Conservation (phyloP, 2,797 vertebrate genomes). For the Denticeps clupeoides region DNA sequence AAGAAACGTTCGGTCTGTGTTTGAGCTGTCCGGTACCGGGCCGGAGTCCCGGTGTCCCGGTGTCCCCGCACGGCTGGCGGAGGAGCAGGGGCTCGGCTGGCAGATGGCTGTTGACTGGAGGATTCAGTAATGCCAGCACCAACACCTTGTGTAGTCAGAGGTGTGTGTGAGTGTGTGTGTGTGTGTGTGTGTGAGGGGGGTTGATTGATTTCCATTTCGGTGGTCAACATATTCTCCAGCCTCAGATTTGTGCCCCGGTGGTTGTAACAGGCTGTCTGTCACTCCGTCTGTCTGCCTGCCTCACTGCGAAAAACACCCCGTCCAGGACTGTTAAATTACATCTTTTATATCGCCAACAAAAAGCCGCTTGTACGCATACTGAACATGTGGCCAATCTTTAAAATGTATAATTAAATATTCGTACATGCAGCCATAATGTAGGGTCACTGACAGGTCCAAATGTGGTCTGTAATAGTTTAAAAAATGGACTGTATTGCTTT, state of each 20-base stretch:
- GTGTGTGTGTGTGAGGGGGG: conserved; percentile 2
- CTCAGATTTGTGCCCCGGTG: background rate
- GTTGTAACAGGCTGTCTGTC: conserved; percentile 6
- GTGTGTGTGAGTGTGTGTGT: background rate
- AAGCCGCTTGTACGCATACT: too few species aligned
- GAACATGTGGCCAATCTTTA: too few species aligned
- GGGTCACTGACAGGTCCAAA: too few species aligned
- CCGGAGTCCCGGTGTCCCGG: too few species aligned
- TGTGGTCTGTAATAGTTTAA: too few species aligned
- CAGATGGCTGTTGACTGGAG: conserved; percentile 29
- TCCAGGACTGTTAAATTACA: too few species aligned
- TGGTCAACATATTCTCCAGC: conserved; percentile 11
- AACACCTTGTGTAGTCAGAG: conserved; percentile 4
- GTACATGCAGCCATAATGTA: too few species aligned
- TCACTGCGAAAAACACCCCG: too few species aligned
- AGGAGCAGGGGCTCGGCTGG: conserved; percentile 7
- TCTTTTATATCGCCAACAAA: too few species aligned
- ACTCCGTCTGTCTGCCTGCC: background rate
- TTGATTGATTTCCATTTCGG: conserved; percentile 10
- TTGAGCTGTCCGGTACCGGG: too few species aligned
- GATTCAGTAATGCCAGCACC: conserved; percentile 9
- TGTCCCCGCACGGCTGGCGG: background rate
- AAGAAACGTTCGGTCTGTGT: conserved; percentile 9
- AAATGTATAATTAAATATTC: too few species aligned
- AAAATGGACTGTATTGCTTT: too few species aligned